phyloP scores from a whole-genome alignment of 2,113 vertebrate species.

The Brachirus orientalis region DNA sequence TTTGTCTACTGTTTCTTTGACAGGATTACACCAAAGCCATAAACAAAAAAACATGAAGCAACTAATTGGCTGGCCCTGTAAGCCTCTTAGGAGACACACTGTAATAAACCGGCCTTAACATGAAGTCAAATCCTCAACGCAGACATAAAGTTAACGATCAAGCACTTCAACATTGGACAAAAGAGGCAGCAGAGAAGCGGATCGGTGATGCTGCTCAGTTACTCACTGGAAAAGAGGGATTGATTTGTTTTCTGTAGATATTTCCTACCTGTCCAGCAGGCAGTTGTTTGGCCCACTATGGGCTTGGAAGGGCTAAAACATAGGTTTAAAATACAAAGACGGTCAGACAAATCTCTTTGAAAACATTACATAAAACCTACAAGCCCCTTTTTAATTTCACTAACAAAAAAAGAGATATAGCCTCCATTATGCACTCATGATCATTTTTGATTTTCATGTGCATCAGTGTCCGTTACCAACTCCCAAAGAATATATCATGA shows the following conservation, averaged over 20 bases:
- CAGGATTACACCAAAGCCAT: constrained; percentile 64
- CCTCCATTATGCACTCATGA: constrained; percentile 26
- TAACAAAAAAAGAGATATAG: neutral
- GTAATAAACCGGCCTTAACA: constrained; percentile 56
- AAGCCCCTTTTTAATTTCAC: neutral
- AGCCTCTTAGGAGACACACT: constrained; percentile 64
- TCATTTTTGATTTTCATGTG: constrained; percentile 23
- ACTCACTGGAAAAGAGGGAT: neutral
- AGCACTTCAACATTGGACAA: constrained; percentile 55
- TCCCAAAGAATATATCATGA: constrained; percentile 5
- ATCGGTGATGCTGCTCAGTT: constrained; percentile 26
- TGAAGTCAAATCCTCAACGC: constrained; percentile 51
- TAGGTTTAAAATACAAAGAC: constrained; percentile 16
- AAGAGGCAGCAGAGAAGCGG: constrained; percentile 42
- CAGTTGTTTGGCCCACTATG: constrained; percentile 16
- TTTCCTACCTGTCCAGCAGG: constrained; percentile 72
- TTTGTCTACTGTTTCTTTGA: constrained; percentile 45
- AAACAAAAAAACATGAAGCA: constrained; percentile 68
- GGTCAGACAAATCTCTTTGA: constrained; percentile 1
- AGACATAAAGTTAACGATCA: constrained; percentile 48
- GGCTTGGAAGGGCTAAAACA: constrained; percentile 12
- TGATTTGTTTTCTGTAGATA: neutral
- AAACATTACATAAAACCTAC: constrained; percentile 21
- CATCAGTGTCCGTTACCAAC: constrained; percentile 24
- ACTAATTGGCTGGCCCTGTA: constrained; percentile 55